Percentiles rank a stretch among this genome's conserved stretches.
Evolutionary conservation across 2,113 vertebrate genomes (phyloP).

Genomic region (Indicator maculatus): DNA sequence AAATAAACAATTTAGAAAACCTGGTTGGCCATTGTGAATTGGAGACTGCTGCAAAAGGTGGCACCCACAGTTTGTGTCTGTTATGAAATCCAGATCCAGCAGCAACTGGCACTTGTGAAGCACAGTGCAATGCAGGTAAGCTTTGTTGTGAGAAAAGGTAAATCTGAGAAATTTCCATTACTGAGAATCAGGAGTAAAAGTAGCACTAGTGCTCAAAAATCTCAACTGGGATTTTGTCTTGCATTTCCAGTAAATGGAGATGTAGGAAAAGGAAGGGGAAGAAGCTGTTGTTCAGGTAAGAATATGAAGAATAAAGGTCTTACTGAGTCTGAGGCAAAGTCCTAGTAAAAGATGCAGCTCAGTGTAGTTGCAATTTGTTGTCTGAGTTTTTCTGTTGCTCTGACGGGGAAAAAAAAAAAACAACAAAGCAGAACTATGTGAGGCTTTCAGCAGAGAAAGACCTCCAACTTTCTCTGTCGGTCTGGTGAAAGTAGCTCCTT

Average conservation of each 20-base stretch:
- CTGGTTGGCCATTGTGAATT: not conserved
- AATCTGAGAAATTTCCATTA: not conserved
- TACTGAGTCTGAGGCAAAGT: not conserved
- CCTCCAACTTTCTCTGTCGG: not conserved
- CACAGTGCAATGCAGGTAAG: fast-evolving
- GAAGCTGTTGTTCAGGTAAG: not conserved
- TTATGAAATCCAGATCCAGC: not conserved
- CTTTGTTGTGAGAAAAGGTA: not conserved
- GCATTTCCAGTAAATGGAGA: not conserved
- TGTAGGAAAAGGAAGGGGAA: not conserved
- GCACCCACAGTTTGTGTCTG: too few species aligned
- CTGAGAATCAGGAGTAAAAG: not conserved
- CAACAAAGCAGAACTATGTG: not conserved
- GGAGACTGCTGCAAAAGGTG: too few species aligned
- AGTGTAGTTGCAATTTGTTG: not conserved
- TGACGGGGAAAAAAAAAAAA: not conserved
- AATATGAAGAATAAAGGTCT: not conserved
- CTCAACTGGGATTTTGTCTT: not conserved
- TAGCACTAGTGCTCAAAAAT: not conserved
- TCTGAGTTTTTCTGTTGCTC: not conserved
- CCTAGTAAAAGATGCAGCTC: not conserved
- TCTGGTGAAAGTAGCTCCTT: not conserved
- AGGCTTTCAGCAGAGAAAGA: conserved; percentile 15
- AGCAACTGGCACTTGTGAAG: not conserved
- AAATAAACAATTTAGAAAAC: not conserved